Conservation (phyloP, 2,113 vertebrate genomes). For the Chloroceryle aenea region DNA sequence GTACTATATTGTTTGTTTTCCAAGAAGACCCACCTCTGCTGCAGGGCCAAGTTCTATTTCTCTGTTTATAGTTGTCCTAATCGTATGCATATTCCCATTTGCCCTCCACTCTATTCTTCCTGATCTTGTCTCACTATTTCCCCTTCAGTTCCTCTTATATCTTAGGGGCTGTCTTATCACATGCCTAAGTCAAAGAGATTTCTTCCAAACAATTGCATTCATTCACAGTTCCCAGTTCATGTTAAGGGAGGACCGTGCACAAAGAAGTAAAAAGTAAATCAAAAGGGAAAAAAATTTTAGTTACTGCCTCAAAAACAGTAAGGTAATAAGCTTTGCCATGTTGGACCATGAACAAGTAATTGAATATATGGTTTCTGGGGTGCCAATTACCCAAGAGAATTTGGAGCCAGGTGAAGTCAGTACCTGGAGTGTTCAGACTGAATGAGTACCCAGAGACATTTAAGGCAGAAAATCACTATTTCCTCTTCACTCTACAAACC, state of each 20-base stretch:
- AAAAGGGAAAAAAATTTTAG: neutral
- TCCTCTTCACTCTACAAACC: constrained; percentile 26
- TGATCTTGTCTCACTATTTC: neutral
- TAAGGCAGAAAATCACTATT: neutral
- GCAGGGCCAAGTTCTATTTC: neutral
- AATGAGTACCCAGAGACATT: neutral
- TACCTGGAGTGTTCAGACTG: neutral
- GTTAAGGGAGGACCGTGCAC: neutral
- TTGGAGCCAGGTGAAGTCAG: neutral
- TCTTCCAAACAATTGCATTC: neutral
- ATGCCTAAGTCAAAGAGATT: neutral
- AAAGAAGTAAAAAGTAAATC: neutral
- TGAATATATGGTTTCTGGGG: neutral
- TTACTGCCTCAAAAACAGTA: neutral
- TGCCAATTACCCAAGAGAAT: neutral
- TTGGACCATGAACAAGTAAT: neutral
- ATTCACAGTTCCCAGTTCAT: neutral
- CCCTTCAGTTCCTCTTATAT: neutral
- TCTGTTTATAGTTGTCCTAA: neutral
- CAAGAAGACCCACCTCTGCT: neutral
- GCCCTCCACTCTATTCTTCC: neutral
- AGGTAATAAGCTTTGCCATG: neutral
- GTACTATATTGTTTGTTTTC: neutral
- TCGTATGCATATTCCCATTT: neutral
- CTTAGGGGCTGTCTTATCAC: neutral